Base-by-base conservation (phyloP, 2,113 vertebrate genomes). In the Eubucco bourcierii region DNA sequence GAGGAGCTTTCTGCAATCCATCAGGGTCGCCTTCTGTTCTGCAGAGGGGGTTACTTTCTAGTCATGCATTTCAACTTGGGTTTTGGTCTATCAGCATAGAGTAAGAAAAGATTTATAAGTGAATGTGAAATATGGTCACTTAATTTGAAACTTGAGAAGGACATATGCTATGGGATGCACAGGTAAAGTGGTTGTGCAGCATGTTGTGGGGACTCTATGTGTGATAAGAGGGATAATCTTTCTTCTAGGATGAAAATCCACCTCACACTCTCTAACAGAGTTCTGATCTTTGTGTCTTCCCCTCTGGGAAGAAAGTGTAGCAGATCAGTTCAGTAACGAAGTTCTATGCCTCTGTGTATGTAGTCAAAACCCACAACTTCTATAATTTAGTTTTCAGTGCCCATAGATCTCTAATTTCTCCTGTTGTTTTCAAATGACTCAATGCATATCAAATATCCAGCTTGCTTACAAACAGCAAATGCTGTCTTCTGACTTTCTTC, bases 321-420 rank as follows among this genome's bases (percentile, higher is more conserved):
- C 58, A 28, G 25, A 52, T 82, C 33, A 60, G 18, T 92, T 91
- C n/a, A 50, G 34, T 63, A 21, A 27, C 52, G 67, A 68, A 55
- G 65, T 47, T 77, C 0, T 0, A 3, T 81, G 15, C 17, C 31
- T 60, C 53, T 15, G 7, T 55, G 7, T 60, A 0, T 27, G 21
- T 55, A 59, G 55, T 24, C 44, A 70, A 87, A 59, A 66, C 12
- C 15, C 9, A 16, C 0, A 0, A 23, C 24, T 53, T 76, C 31
- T 33, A 29, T 70, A 5, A 28, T 60, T 84, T 3, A 3, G 4
- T 84, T 50, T 85, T 61, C n/a, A 59, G 39, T 50, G 39, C n/a
- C 17, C 25, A 64, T 65, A 68, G 27, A 68, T 25, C 12, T 80
- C 34, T 79, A 9, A 61, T 66, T 78, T 34, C n/a, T 73, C 11